phyloP scores from a whole-genome alignment of 92 coral and sea anemone species.

The Palythoa caribaeorum region DNA sequence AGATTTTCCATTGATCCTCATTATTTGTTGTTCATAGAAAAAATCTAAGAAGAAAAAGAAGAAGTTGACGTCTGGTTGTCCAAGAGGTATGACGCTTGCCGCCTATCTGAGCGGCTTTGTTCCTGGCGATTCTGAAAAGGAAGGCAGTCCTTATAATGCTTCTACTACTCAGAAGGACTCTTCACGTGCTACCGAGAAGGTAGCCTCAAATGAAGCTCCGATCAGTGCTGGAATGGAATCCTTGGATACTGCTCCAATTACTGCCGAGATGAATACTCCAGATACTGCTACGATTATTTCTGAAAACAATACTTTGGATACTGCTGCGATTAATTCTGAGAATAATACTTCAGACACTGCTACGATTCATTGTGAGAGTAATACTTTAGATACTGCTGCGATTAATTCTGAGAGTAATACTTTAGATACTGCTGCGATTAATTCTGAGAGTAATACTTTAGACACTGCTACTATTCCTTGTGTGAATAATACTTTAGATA shows the following conservation, averaged over 20 bases:
- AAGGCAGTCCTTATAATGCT: not conserved
- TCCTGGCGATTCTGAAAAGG: constrained; percentile 1
- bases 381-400: no score
- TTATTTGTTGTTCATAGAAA: constrained; percentile 25
- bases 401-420: no score
- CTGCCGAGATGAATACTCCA: not conserved
- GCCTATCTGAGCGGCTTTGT: constrained; percentile 45
- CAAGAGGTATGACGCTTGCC: constrained; percentile 41
- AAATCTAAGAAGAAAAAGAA: constrained; percentile 32
- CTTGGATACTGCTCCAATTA: not conserved
- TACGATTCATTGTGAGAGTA: no score
- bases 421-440: no score
- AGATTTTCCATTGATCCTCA: not conserved
- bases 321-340: no score
- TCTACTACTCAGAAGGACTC: not conserved
- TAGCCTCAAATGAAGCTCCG: not conserved
- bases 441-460: no score
- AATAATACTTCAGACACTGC: no score
- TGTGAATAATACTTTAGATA: no score
- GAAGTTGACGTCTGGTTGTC: constrained; percentile 35
- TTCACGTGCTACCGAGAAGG: not conserved
- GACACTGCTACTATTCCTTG: no score
- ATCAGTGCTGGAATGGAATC: not conserved
- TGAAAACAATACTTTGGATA: no score
- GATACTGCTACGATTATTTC: no score